Conservation (phyloP, 2,888 invertebrate genomes). For the Pegoplata infirma region DNA sequence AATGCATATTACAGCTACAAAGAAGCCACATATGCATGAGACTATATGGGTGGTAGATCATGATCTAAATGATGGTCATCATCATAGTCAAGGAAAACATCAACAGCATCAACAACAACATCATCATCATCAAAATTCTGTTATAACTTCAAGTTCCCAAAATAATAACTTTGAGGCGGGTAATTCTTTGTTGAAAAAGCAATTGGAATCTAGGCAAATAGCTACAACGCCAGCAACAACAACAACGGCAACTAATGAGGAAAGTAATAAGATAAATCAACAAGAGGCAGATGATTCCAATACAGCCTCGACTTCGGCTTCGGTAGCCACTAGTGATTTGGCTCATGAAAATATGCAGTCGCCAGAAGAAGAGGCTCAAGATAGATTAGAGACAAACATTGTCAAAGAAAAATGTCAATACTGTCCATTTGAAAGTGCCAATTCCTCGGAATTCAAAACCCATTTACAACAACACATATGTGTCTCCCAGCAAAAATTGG, state of each 20-base stretch:
- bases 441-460: constrained; percentile 85
- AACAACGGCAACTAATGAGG: constrained; percentile 35
- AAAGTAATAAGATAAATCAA: constrained; percentile 8
- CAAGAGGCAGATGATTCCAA: constrained; percentile 68
- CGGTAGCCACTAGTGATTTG: constrained; percentile 72
- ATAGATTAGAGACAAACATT: constrained; percentile 55
- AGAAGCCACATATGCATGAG: constrained; percentile 67
- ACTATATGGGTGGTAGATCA: constrained; percentile 76
- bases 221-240: constrained; percentile 3
- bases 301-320: constrained; percentile 72
- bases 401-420: constrained; percentile 81
- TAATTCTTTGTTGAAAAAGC: constrained; percentile 75
- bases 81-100: constrained; percentile 64
- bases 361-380: background rate
- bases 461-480: constrained; percentile 87
- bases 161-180: constrained; percentile 66
- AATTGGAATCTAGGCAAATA: constrained; percentile 71
- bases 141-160: constrained; percentile 60
- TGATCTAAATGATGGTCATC: constrained; percentile 66
- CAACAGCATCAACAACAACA: constrained; percentile 59
- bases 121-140: constrained; percentile 60
- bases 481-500: constrained; percentile 78
- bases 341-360: constrained; percentile 67
- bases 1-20: constrained; percentile 75
- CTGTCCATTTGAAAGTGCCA: constrained; percentile 88